A percentile compares a stretch with the other conserved stretches of the same genome.
Evolutionary conservation across 2,113 vertebrate genomes (phyloP).

Genomic region (Lucifuga dentata): DNA sequence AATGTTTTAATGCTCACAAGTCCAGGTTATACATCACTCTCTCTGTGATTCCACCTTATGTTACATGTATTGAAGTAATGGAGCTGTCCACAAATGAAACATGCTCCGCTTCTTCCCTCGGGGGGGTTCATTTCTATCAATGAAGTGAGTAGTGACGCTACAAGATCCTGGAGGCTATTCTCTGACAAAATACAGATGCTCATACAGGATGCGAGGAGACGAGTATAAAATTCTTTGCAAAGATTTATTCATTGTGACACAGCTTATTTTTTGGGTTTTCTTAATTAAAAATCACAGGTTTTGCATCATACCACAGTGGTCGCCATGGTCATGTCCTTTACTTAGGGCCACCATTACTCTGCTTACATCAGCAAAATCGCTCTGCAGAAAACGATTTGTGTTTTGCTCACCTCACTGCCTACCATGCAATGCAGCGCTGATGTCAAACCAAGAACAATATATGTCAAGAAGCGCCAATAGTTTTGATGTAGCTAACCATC

Average conservation of each 20-base stretch:
- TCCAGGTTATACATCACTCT: constrained; percentile 51
- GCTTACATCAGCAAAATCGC: no score
- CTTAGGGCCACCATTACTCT: constrained; percentile 26
- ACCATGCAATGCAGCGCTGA: no score
- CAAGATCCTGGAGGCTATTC: constrained; percentile 15
- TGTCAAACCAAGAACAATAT: no score
- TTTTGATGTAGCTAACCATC: no score
- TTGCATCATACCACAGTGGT: neutral
- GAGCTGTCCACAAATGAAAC: constrained; percentile 61
- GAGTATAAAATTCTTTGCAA: constrained; percentile 10
- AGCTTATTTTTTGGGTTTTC: neutral
- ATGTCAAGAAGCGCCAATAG: no score
- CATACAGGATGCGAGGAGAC: constrained; percentile 11
- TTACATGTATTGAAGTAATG: constrained; percentile 54
- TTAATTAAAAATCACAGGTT: constrained; percentile 8
- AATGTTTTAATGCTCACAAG: constrained; percentile 25
- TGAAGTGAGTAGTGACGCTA: constrained; percentile 1
- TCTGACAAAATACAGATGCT: constrained; percentile 52
- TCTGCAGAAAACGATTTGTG: no score
- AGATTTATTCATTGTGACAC: neutral
- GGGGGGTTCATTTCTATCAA: constrained; percentile 40
- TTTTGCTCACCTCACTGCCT: no score
- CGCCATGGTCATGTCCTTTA: constrained; percentile 32
- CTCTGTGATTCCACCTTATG: constrained; percentile 19
- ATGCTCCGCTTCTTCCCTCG: constrained; percentile 24